A percentile compares a stretch with the other conserved stretches of the same genome.
These are phyloP conservation scores for Artibeus lituratus DNA, from an alignment of 2,797 vertebrate genomes.

Conservation along the genomic window DNA sequence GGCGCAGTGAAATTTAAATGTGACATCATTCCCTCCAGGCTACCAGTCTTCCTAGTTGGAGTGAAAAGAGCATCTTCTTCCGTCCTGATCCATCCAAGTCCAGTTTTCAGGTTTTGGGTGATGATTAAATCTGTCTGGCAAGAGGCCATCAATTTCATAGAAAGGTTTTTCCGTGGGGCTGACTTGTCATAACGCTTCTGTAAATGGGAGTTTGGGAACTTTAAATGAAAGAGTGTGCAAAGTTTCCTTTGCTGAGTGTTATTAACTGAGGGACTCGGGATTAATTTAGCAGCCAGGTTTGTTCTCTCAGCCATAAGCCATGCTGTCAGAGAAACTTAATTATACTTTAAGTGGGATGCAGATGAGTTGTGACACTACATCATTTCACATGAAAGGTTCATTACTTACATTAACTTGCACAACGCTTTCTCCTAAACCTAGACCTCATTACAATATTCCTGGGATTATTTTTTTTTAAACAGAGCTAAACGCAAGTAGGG, in stretches of 20 bases:
- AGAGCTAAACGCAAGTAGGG: slow-evolving; percentile 58
- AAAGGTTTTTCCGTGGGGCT: not conserved
- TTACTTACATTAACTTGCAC: slow-evolving; percentile 85
- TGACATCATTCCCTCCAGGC: not conserved
- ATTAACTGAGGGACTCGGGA: slow-evolving; percentile 84
- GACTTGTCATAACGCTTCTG: slow-evolving; percentile 41
- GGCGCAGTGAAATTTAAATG: not conserved
- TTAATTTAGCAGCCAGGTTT: slow-evolving; percentile 87
- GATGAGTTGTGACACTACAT: slow-evolving; percentile 89
- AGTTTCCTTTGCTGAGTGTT: slow-evolving; percentile 82
- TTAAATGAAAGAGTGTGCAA: slow-evolving; percentile 76
- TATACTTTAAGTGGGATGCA: slow-evolving; percentile 88
- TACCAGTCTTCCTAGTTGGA: not conserved
- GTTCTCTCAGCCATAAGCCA: slow-evolving; percentile 85
- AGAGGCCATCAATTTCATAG: not conserved
- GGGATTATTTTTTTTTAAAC: slow-evolving; percentile 65
- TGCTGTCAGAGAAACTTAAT: slow-evolving; percentile 88
- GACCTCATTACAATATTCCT: slow-evolving; percentile 74
- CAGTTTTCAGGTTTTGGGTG: not conserved
- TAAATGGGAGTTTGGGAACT: slow-evolving; percentile 79
- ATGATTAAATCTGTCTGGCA: not conserved
- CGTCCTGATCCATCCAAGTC: not conserved
- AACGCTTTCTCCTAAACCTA: slow-evolving; percentile 77
- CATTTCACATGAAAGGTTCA: slow-evolving; percentile 89
- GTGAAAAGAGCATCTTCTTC: slow-evolving; percentile 3